phyloP scores from a whole-genome alignment of 2,888 invertebrate genomes.

The Ochropacha duplaris region DNA sequence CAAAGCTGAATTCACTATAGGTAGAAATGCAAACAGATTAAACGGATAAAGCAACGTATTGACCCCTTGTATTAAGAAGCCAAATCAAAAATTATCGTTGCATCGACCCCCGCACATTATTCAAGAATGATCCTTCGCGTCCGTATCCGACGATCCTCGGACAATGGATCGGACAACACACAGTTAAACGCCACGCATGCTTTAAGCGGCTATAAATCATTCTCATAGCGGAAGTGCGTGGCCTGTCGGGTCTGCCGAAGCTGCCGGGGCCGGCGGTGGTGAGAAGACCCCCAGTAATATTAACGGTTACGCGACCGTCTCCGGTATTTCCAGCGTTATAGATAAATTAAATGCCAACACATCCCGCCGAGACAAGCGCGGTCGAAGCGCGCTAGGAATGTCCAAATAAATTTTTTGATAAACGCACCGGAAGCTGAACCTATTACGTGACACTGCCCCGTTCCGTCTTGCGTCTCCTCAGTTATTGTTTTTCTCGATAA shows the following conservation, averaged over 20 bases:
- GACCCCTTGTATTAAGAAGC: constrained; percentile 64
- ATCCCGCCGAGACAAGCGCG: constrained; percentile 64
- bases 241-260: constrained; percentile 29
- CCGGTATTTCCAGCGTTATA: constrained; percentile 74
- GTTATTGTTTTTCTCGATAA: constrained; percentile 76
- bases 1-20: constrained; percentile 35
- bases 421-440: constrained; percentile 77
- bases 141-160: constrained; percentile 67
- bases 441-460: constrained; percentile 78
- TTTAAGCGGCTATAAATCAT: constrained; percentile 77
- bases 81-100: constrained; percentile 67
- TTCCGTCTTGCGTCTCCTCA: constrained; percentile 63
- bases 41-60: constrained; percentile 50
- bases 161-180: constrained; percentile 76
- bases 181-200: constrained; percentile 73
- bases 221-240: constrained; percentile 80
- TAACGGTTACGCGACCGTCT: constrained; percentile 65
- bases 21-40: constrained; percentile 56
- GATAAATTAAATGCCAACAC: constrained; percentile 81
- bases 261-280: constrained; percentile 22
- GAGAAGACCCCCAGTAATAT: constrained; percentile 61
- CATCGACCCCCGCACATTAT: constrained; percentile 65
- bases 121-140: constrained; percentile 69
- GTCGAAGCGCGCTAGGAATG: constrained; percentile 72
- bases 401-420: constrained; percentile 80